phyloP scores from a whole-genome alignment of 2,113 vertebrate species.

The Petrocephalus microphthalmus region DNA sequence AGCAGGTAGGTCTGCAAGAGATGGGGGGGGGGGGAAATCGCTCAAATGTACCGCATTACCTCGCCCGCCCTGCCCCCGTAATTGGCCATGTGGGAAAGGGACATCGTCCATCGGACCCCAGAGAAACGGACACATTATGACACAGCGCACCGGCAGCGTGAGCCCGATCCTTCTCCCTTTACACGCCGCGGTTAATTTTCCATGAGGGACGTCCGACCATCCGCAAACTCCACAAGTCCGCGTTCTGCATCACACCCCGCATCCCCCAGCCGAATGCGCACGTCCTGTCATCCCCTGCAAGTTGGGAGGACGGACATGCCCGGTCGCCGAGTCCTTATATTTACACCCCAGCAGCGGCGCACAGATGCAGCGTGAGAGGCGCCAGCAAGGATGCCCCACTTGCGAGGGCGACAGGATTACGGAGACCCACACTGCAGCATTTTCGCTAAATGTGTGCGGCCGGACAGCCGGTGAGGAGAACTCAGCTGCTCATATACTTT shows the following conservation, averaged over 20 bases:
- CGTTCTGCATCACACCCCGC: background rate
- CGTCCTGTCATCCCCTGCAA: background rate
- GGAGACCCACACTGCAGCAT: conserved; percentile 13
- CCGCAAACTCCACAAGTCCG: background rate
- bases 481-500: background rate
- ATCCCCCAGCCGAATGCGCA: background rate
- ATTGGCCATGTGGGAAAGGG: background rate
- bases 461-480: background rate
- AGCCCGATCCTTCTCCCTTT: background rate
- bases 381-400: background rate
- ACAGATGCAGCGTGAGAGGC: background rate
- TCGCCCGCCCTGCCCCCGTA: background rate
- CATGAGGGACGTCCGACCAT: background rate
- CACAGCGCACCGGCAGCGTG: background rate
- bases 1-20: background rate
- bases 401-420: background rate
- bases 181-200: background rate
- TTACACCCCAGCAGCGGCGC: background rate
- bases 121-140: background rate
- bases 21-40: background rate
- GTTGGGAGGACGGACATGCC: background rate
- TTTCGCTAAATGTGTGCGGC: background rate
- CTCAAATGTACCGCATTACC: background rate
- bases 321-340: background rate
- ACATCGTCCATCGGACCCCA: background rate